Conservation (phyloP, 2,113 vertebrate genomes). For the Benitochromis conjunctus region DNA sequence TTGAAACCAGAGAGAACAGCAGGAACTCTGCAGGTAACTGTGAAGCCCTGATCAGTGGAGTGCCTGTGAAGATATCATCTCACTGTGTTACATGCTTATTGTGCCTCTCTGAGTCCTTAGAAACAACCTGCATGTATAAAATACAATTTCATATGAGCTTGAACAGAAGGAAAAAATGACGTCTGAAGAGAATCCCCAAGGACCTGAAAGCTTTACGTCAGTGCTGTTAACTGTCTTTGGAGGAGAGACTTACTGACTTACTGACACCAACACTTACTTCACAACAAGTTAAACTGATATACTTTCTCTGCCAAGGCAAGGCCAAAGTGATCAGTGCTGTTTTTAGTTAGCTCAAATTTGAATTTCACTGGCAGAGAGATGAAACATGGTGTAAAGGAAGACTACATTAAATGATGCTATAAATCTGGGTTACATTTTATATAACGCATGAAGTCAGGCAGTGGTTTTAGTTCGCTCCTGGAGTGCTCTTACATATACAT, state of each 20-base stretch:
- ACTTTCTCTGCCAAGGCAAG: background rate
- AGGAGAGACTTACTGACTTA: background rate
- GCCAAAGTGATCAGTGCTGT: background rate
- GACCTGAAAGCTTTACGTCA: background rate
- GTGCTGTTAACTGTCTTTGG: background rate
- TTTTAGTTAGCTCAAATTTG: background rate
- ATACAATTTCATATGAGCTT: background rate
- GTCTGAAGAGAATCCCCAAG: background rate
- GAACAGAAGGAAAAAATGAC: background rate
- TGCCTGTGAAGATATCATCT: background rate
- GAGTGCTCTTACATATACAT: background rate
- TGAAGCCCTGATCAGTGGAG: background rate
- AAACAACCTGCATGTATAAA: background rate
- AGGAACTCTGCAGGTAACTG: background rate
- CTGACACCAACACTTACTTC: background rate
- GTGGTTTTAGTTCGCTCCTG: rapidly evolving
- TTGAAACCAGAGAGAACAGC: background rate
- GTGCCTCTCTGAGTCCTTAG: background rate
- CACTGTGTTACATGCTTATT: background rate
- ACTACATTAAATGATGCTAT: background rate
- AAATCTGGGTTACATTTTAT: background rate
- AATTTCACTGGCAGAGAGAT: background rate
- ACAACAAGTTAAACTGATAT: background rate
- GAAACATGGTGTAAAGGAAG: background rate
- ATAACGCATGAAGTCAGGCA: background rate